These are phyloP conservation scores for Spisula solida DNA, from an alignment of 2,888 invertebrate species.

Conservation along the genomic window DNA sequence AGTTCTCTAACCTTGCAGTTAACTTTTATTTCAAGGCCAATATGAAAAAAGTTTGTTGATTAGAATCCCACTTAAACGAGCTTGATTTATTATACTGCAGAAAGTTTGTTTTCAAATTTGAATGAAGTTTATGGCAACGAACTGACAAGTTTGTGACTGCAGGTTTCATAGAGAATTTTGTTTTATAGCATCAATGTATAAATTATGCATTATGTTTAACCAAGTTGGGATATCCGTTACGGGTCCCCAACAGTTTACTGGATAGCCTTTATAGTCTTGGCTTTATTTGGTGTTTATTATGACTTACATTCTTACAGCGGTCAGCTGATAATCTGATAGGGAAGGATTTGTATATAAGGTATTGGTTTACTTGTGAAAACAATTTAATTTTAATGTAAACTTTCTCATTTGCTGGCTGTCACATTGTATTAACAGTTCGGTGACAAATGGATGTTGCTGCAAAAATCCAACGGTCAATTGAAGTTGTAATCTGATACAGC, in stretches of 20 bases:
- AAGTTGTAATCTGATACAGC: no score
- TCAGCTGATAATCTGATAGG: not conserved
- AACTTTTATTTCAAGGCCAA: not conserved
- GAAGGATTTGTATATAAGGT: constrained; percentile 20
- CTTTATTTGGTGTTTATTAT: not conserved
- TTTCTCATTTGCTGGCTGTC: constrained; percentile 33
- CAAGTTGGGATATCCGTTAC: no score
- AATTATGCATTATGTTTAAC: not conserved
- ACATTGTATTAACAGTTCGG: constrained; percentile 27
- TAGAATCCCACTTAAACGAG: not conserved
- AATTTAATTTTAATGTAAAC: constrained; percentile 48
- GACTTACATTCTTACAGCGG: constrained; percentile 19
- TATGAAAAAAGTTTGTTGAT: not conserved
- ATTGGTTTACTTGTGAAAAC: constrained; percentile 49
- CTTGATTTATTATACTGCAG: not conserved
- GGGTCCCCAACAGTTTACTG: not conserved
- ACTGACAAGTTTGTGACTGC: not conserved
- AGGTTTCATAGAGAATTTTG: not conserved
- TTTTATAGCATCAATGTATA: not conserved
- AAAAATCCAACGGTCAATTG: not conserved
- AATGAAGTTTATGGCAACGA: not conserved
- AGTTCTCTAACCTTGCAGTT: not conserved
- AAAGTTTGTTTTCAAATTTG: not conserved
- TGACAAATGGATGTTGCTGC: constrained; percentile 38
- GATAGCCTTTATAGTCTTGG: not conserved